Evolutionary conservation across 2,113 vertebrate species (phyloP).

Genomic region (Myotis lucifugus): DNA sequence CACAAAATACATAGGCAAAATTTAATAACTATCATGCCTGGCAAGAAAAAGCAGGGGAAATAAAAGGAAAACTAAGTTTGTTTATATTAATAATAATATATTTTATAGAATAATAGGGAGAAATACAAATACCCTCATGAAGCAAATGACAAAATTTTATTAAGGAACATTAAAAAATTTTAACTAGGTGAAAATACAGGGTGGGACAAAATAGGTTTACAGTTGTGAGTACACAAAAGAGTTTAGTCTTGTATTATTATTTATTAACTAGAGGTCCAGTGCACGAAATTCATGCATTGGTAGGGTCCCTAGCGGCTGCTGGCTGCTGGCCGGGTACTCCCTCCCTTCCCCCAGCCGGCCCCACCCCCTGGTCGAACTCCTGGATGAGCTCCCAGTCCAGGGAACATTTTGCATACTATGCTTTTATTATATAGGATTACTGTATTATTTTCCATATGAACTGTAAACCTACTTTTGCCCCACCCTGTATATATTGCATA

Average conservation of each 20-base stretch:
- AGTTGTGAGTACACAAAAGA: neutral
- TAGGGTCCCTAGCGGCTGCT: no score
- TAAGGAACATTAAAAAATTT: neutral
- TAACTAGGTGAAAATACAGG: neutral
- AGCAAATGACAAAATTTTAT: slow-evolving; percentile 3
- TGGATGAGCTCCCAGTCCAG: no score
- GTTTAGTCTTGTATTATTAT: neutral
- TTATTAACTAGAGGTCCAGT: neutral
- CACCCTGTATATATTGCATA: neutral
- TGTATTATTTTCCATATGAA: neutral
- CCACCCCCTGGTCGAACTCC: no score
- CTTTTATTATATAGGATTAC: neutral
- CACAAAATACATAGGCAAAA: slow-evolving; percentile 23
- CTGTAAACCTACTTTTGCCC: neutral
- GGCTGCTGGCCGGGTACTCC: no score
- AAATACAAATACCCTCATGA: neutral
- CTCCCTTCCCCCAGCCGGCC: no score
- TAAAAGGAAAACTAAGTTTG: neutral
- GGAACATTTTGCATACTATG: no score
- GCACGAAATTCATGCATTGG: no score
- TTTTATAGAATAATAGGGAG: neutral
- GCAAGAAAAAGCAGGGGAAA: neutral
- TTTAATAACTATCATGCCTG: neutral
- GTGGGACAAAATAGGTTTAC: neutral
- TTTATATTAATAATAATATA: neutral